Conservation (phyloP, 2,888 invertebrate species). For the Machimus atricapillus region DNA sequence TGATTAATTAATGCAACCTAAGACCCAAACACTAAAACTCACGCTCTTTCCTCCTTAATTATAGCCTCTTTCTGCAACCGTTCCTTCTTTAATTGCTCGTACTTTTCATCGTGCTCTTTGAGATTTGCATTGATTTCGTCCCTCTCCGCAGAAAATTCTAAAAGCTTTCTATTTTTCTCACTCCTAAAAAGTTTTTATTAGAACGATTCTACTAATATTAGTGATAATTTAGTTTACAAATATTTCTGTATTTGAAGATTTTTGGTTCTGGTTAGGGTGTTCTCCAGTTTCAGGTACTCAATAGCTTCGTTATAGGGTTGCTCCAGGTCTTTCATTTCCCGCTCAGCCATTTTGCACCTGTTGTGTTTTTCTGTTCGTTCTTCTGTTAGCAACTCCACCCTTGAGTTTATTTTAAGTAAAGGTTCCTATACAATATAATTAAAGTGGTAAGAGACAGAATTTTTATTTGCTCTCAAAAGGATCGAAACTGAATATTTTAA, state of each 20-base stretch:
- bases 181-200: constrained; percentile 59
- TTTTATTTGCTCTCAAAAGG: no score
- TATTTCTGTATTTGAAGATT: constrained; percentile 76
- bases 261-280: constrained; percentile 72
- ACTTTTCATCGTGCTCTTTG: constrained; percentile 58
- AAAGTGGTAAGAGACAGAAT: neutral
- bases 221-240: constrained; percentile 63
- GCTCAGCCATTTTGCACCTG: constrained; percentile 81
- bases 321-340: constrained; percentile 79
- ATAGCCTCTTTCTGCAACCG: constrained; percentile 62
- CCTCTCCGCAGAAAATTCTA: constrained; percentile 68
- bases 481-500: no score
- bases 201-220: neutral
- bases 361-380: constrained; percentile 82
- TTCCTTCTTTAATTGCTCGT: constrained; percentile 58
- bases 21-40: constrained; percentile 46
- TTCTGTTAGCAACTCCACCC: constrained; percentile 77
- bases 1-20: neutral
- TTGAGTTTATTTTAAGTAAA: constrained; percentile 73
- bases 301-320: constrained; percentile 81
- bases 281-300: constrained; percentile 79
- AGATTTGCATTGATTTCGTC: constrained; percentile 69
- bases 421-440: constrained; percentile 69
- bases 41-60: constrained; percentile 58
- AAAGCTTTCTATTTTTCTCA: constrained; percentile 67